phyloP scores from a whole-genome alignment of 1,140 invertebrate genomes.

The Solenopsis invicta region DNA sequence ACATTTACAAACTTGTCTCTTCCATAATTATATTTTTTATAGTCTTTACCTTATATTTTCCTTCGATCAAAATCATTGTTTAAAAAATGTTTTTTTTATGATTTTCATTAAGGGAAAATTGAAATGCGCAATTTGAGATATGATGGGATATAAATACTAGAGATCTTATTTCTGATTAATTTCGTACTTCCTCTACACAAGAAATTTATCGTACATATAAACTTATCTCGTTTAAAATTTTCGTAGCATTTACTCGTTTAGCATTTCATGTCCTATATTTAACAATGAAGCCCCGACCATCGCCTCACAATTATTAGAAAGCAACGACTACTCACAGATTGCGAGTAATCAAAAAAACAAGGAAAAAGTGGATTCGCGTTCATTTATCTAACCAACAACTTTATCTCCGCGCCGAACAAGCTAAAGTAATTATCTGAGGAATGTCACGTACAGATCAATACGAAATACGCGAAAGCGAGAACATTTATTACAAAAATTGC shows the following conservation, averaged over 20 bases:
- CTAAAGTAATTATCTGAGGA: slow-evolving; percentile 34
- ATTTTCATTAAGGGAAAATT: not conserved
- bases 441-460: slow-evolving; percentile 3
- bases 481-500: slow-evolving; percentile 35
- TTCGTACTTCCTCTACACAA: not conserved
- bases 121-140: not conserved
- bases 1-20: not conserved
- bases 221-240: slow-evolving; percentile 1
- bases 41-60: not conserved
- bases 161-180: not conserved
- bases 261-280: not conserved
- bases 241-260: not conserved
- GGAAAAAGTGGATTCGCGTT: not conserved
- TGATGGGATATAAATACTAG: not conserved
- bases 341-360: slow-evolving; percentile 18
- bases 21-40: not conserved
- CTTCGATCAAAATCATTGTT: not conserved
- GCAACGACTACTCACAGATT: not conserved
- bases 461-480: slow-evolving; percentile 9
- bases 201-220: not conserved
- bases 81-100: not conserved
- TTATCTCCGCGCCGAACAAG: slow-evolving; percentile 20
- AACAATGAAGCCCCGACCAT: not conserved
- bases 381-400: slow-evolving; percentile 24
- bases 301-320: not conserved